These are phyloP conservation scores for Myotis yumanensis DNA, from an alignment of 2,113 vertebrate species.

Conservation along the genomic window DNA sequence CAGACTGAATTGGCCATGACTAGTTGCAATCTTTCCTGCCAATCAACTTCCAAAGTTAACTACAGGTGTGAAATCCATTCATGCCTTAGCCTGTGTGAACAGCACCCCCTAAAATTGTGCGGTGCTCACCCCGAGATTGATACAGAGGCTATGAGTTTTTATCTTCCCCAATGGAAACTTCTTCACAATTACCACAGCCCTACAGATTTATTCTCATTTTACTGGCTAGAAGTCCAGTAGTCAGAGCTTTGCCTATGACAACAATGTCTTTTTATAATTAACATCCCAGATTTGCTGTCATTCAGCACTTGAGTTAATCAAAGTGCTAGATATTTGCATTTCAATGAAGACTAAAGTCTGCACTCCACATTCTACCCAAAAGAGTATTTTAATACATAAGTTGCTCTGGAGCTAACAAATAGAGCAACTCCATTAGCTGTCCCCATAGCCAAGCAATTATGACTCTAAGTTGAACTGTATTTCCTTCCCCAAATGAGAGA, in stretches of 20 bases:
- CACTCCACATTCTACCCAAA: not conserved
- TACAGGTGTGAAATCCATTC: not conserved
- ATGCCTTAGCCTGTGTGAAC: not conserved
- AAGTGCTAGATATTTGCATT: constrained; percentile 25
- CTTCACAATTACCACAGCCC: not conserved
- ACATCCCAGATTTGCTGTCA: not conserved
- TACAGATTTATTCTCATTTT: not conserved
- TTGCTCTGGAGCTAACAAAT: constrained; percentile 3
- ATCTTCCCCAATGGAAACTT: not conserved
- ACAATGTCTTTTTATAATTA: constrained; percentile 18
- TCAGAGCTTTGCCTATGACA: not conserved
- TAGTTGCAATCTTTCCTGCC: not conserved
- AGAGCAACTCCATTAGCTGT: not conserved
- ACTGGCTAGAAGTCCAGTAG: not conserved
- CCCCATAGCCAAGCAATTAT: not conserved
- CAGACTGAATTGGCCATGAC: not conserved
- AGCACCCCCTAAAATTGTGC: not conserved
- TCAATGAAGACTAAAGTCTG: not conserved
- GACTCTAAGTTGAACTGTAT: not conserved
- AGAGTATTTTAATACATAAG: constrained; percentile 2
- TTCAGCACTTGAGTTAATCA: not conserved
- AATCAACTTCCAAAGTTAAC: not conserved
- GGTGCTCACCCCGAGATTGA: not conserved
- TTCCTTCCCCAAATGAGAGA: not conserved
- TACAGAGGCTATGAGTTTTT: not conserved